Percentiles rank a stretch among this genome's conserved stretches.
phyloP scores from a whole-genome alignment of 1,140 invertebrate species.

The Drosophila fuyamai region DNA sequence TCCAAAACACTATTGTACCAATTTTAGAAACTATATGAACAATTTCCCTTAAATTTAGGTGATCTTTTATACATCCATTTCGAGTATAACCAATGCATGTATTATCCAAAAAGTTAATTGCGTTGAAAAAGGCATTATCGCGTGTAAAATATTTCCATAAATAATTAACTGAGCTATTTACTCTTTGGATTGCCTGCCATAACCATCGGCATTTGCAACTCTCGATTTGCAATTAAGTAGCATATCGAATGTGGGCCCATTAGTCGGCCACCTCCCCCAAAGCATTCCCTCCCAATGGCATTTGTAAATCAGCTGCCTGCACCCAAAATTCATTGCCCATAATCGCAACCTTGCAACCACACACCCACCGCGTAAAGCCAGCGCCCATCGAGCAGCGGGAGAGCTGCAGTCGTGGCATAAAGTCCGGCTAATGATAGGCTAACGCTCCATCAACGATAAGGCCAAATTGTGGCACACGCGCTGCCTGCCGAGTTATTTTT shows the following conservation, averaged over 20 bases:
- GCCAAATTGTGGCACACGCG: conserved; percentile 82
- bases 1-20: too few species aligned
- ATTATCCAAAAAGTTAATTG: not conserved
- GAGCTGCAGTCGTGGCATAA: conserved; percentile 42
- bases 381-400: conserved; percentile 26
- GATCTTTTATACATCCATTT: too few species aligned
- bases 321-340: conserved; percentile 41
- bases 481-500: conserved; percentile 62
- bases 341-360: conserved; percentile 51
- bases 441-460: conserved; percentile 81
- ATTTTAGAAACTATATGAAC: too few species aligned
- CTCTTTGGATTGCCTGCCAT: conserved; percentile 4
- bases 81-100: not conserved
- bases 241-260: conserved; percentile 47
- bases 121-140: not conserved
- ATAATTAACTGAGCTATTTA: not conserved
- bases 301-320: conserved; percentile 40
- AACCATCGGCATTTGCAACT: conserved; percentile 10
- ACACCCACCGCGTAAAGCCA: conserved; percentile 43
- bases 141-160: conserved; percentile 1
- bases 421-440: conserved; percentile 79
- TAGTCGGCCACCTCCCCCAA: conserved; percentile 9
- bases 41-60: too few species aligned
- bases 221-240: conserved; percentile 39
- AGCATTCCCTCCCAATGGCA: conserved; percentile 12